A percentile compares a stretch with the other conserved stretches of the same genome.
Conservation (phyloP, 2,797 vertebrate genomes). For the Amniataba percoides region DNA sequence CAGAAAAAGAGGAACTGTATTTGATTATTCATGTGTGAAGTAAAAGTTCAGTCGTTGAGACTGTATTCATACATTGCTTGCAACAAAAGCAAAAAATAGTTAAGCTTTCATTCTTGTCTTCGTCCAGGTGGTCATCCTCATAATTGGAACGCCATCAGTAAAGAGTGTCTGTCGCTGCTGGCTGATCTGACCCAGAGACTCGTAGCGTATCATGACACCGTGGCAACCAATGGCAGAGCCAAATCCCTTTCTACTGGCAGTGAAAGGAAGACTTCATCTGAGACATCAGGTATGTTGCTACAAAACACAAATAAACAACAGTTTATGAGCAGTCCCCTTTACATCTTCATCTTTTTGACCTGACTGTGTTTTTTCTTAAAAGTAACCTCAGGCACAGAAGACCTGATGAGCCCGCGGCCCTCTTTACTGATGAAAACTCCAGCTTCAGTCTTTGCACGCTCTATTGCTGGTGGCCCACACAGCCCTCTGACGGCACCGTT, state of each 20-base stretch:
- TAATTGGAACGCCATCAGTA: constrained; percentile 94
- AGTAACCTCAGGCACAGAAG: constrained; percentile 81
- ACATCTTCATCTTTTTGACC: neutral
- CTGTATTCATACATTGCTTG: neutral
- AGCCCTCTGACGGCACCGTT: constrained; percentile 80
- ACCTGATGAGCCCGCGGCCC: constrained; percentile 82
- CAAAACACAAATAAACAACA: neutral
- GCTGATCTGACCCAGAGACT: constrained; percentile 92
- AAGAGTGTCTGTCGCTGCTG: constrained; percentile 92
- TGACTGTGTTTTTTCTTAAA: constrained; percentile 22
- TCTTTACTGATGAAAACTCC: constrained; percentile 79
- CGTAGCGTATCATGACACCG: constrained; percentile 90
- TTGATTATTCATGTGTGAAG: neutral
- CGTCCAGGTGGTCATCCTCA: constrained; percentile 94
- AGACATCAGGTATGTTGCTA: constrained; percentile 76
- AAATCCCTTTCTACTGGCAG: constrained; percentile 84
- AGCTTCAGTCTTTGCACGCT: constrained; percentile 86
- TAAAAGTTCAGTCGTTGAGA: neutral
- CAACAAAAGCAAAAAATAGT: neutral
- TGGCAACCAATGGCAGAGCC: constrained; percentile 92
- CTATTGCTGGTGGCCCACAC: constrained; percentile 78
- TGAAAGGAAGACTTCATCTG: constrained; percentile 82
- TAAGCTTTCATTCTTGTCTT: neutral
- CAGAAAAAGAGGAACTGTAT: neutral
- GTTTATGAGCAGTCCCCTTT: neutral